Conservation (phyloP, 2,113 vertebrate genomes). For the Corythoichthys intestinalis region DNA sequence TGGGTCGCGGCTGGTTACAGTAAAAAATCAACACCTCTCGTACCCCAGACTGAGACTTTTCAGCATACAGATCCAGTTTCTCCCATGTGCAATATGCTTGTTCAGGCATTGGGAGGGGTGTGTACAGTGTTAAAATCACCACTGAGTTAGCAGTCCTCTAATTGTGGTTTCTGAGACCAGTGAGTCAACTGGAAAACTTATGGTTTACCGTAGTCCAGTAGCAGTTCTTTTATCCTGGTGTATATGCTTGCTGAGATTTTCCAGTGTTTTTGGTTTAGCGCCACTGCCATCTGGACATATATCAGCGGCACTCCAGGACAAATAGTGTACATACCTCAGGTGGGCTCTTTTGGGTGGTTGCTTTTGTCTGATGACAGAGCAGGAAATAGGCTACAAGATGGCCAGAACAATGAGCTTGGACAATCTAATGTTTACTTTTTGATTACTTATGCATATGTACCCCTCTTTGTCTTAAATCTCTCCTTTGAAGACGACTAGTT, state of each 20-base stretch:
- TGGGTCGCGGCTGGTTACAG: conserved; percentile 58
- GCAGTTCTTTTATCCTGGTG: neutral
- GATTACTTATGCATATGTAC: conserved; percentile 61
- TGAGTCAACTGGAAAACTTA: neutral
- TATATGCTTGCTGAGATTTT: conserved; percentile 3
- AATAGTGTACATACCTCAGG: neutral
- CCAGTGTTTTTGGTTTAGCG: conserved; percentile 2
- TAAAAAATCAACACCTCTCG: conserved; percentile 55
- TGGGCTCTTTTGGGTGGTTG: conserved; percentile 23
- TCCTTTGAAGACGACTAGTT: conserved; percentile 58
- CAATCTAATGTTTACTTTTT: conserved; percentile 65
- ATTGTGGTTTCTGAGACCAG: neutral
- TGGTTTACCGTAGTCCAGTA: neutral
- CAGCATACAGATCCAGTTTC: conserved; percentile 53
- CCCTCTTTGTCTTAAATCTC: conserved; percentile 44
- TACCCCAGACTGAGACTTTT: conserved; percentile 47
- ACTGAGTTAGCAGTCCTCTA: neutral
- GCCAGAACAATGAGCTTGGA: conserved; percentile 63
- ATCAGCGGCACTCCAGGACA: neutral
- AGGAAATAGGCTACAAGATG: conserved; percentile 48
- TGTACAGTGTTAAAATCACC: conserved; percentile 9
- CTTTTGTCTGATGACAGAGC: conserved; percentile 40
- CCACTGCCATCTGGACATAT: conserved; percentile 5
- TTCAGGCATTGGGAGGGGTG: conserved; percentile 22
- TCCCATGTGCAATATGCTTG: conserved; percentile 6